Conservation (phyloP, 2,113 vertebrate genomes). For the Bambusicola thoracicus region DNA sequence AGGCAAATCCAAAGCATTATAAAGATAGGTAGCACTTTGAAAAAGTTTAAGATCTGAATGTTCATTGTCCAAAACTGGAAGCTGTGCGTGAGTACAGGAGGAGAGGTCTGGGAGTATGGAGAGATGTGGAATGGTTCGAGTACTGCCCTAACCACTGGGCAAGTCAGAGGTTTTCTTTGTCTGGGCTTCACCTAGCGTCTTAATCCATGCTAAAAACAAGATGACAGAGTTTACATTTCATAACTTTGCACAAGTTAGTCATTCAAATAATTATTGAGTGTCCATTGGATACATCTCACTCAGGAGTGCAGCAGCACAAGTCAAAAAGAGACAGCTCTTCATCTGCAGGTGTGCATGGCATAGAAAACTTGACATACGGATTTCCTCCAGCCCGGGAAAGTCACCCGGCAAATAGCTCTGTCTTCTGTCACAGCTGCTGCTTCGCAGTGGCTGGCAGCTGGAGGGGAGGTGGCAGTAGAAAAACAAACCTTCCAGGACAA, state of each 20-base stretch:
- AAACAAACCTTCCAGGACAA: background rate
- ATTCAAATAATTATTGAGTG: conserved; percentile 20
- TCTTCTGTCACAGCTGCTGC: background rate
- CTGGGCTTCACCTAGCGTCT: background rate
- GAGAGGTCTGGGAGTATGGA: background rate
- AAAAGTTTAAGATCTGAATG: conserved; percentile 47
- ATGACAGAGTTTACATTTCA: conserved; percentile 26
- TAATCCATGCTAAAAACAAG: conserved; percentile 1
- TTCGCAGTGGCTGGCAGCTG: background rate
- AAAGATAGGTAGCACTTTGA: conserved; percentile 57
- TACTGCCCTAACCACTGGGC: background rate
- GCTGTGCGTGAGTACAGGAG: background rate
- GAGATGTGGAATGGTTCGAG: background rate
- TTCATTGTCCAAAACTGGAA: conserved; percentile 7
- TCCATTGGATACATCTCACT: background rate
- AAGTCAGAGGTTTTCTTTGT: conserved; percentile 2
- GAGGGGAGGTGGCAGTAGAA: background rate
- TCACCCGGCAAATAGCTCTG: background rate
- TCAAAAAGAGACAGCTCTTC: background rate
- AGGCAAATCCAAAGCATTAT: conserved; percentile 62
- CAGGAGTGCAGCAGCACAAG: background rate
- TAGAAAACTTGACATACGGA: background rate
- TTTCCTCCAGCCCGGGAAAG: background rate
- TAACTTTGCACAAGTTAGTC: conserved; percentile 11
- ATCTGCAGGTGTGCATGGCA: background rate